Conservation (phyloP, 2,888 invertebrate species). For the Creontiades dilutus region DNA sequence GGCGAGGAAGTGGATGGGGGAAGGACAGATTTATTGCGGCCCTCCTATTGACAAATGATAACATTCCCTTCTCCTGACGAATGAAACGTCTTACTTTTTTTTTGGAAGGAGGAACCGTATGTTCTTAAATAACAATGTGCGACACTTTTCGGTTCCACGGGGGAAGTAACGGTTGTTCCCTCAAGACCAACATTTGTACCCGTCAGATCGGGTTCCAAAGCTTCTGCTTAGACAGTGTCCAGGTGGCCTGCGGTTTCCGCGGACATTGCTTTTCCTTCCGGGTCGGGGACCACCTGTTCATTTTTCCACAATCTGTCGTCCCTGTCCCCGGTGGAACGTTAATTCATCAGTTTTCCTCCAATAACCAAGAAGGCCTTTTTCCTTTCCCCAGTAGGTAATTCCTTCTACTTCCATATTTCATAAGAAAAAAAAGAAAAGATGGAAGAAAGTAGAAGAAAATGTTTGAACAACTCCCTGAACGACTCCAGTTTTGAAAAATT, state of each 20-base stretch:
- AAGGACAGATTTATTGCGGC: slow-evolving; percentile 68
- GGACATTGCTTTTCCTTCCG: slow-evolving; percentile 27
- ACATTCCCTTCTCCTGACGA: slow-evolving; percentile 67
- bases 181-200: slow-evolving; percentile 28
- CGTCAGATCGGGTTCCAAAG: slow-evolving; percentile 58
- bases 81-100: slow-evolving; percentile 68
- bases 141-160: slow-evolving; percentile 60
- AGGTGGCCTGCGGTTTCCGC: slow-evolving; percentile 58
- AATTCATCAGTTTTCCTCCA: slow-evolving; percentile 58
- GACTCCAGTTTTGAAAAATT: too few relatives aligned
- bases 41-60: slow-evolving; percentile 69
- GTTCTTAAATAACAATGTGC: slow-evolving; percentile 69
- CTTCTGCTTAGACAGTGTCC: slow-evolving; percentile 40
- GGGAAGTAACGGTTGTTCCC: slow-evolving; percentile 26
- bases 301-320: slow-evolving; percentile 58
- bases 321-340: slow-evolving; percentile 19
- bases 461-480: too few relatives aligned
- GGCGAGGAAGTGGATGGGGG: slow-evolving; percentile 41
- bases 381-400: not conserved
- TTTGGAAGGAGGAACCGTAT: slow-evolving; percentile 35
- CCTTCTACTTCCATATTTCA: not conserved
- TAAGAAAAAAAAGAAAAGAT: not conserved
- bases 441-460: not conserved
- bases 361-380: not conserved
- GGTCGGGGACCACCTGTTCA: slow-evolving; percentile 59